Evolutionary conservation across 2,113 vertebrate species (phyloP).

Genomic region (Salvelinus fontinalis): DNA sequence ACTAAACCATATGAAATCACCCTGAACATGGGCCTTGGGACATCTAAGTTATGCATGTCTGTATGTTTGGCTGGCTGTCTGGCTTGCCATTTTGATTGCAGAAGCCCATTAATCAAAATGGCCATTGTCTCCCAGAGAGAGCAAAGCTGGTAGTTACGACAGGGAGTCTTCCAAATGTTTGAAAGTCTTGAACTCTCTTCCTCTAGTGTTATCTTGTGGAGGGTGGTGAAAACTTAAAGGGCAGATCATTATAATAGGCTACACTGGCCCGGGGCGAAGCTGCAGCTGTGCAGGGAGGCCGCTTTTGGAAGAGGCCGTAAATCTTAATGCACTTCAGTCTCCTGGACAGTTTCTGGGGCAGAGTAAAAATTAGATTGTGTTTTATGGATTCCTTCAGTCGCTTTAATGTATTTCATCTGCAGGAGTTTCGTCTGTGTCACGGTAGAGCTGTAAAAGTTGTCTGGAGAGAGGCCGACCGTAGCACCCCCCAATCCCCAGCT

Average conservation of each 20-base stretch:
- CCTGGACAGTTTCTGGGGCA: slow-evolving; percentile 44
- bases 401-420: slow-evolving; percentile 73
- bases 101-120: slow-evolving; percentile 57
- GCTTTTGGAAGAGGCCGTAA: slow-evolving; percentile 58
- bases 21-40: too few species aligned
- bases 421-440: slow-evolving; percentile 55
- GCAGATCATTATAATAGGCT: slow-evolving; percentile 63
- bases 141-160: slow-evolving; percentile 52
- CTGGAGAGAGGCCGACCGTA: neutral
- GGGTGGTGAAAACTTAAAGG: slow-evolving; percentile 70
- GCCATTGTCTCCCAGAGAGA: slow-evolving; percentile 54
- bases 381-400: slow-evolving; percentile 65
- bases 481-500: neutral
- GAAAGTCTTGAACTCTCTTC: slow-evolving; percentile 47
- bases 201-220: slow-evolving; percentile 62
- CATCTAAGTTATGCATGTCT: too few species aligned
- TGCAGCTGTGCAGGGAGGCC: slow-evolving; percentile 66
- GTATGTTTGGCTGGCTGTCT: too few species aligned
- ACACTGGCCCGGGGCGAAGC: slow-evolving; percentile 48
- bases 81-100: slow-evolving; percentile 41
- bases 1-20: too few species aligned
- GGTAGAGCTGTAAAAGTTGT: slow-evolving; percentile 43
- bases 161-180: slow-evolving; percentile 58
- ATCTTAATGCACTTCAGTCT: slow-evolving; percentile 51
- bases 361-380: slow-evolving; percentile 57